These are phyloP conservation scores for Catharus ustulatus DNA, from an alignment of 2,797 vertebrate species.

Conservation along the genomic window DNA sequence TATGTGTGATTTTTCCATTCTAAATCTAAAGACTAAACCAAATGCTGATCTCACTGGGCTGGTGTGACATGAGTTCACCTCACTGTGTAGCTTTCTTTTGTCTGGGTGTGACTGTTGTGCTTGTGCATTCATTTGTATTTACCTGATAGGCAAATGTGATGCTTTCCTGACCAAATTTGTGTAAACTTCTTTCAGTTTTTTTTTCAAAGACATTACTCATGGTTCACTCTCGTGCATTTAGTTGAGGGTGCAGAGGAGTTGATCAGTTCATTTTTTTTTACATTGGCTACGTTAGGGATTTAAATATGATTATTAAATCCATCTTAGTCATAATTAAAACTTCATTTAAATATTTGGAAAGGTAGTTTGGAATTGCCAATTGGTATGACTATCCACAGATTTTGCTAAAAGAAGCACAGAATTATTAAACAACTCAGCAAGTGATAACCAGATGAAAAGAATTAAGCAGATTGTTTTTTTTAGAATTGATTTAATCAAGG, in stretches of 20 bases:
- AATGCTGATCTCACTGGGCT: neutral
- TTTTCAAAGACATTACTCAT: neutral
- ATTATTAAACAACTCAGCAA: neutral
- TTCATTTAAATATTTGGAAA: neutral
- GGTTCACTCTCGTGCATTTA: neutral
- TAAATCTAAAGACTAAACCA: neutral
- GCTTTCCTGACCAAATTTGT: neutral
- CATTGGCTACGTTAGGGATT: neutral
- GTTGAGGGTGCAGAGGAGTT: neutral
- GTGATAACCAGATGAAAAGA: neutral
- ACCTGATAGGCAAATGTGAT: neutral
- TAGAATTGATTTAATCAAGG: neutral
- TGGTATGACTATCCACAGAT: neutral
- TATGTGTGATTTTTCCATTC: neutral
- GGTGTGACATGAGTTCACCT: neutral
- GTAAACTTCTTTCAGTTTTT: neutral
- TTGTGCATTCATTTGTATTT: neutral
- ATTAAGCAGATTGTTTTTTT: neutral
- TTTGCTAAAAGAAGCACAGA: neutral
- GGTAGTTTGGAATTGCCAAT: neutral
- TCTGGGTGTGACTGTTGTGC: neutral
- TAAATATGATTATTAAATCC: neutral
- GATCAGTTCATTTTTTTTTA: neutral
- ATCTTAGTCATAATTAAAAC: neutral
- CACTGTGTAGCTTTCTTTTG: neutral